Evolutionary conservation across 1,140 invertebrate genomes (phyloP), one percentile per base, ranked within the genome.

Genomic region (Heliconius himera): DNA sequence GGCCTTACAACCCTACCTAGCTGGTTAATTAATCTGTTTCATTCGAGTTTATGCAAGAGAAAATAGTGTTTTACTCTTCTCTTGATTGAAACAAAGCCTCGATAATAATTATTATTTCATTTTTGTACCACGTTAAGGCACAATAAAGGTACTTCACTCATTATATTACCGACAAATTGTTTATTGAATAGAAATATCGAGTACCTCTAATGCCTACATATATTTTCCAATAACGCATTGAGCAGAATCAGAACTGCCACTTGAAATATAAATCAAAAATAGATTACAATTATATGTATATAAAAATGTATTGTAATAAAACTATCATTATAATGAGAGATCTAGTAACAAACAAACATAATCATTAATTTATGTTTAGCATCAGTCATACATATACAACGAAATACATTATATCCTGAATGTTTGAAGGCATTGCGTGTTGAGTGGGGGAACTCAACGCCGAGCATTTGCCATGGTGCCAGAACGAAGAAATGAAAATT

Each of bases 21-120:
- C 78, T 72, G 51, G 75, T 78, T 83, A 82, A 83, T 85, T 83
- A 85, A 77, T 76, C 71, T 66, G 81, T 76, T 80, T 54, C 74
- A 77, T 71, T 77, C 54, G 60, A 81, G 71, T 56, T 77, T 79
- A 79, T 83, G 66, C 77, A 83, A 29, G 56, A 72, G 49, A 73
- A 66, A 66, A 73, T 78, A 78, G 6, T 41, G 16, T 70, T 74
- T 29, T 77, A 73, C 56, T 77, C 22, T 29, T 56, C 56, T 77
- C 22, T 29, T 56, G 5, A 49, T 71, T 73, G 56, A 20, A 73
- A 77, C 49, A 76, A 54, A 38, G 49, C 11, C 70, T 22, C 20
- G 33, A 46, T 66, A 66, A 16, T 29, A 22, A 66, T 66, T 1
- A 56, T 66, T 5, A 26, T 66, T 29, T 66, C 60, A 29, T 66